Conservation (phyloP, 2,888 invertebrate species). For the Malthinus flaveolus region DNA sequence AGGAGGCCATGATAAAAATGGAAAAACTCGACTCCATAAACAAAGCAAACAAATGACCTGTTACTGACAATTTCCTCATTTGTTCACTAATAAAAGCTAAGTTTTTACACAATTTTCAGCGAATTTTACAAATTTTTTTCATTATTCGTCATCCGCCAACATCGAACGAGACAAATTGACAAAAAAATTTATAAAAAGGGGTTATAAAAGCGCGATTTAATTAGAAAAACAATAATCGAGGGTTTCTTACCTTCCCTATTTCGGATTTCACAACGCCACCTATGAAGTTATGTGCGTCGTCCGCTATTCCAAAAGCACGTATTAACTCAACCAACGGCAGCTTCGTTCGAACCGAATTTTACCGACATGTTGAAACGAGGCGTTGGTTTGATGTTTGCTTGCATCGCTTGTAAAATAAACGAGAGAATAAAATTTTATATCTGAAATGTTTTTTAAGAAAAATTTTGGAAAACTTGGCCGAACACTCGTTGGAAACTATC, state of each 20-base stretch:
- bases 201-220: slow-evolving; percentile 42
- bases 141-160: slow-evolving; percentile 25
- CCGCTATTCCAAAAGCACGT: slow-evolving; percentile 55
- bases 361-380: slow-evolving; percentile 45
- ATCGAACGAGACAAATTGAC: slow-evolving; percentile 31
- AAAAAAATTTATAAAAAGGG: slow-evolving; percentile 37
- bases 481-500: slow-evolving; percentile 16
- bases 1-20: slow-evolving; percentile 33
- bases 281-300: slow-evolving; percentile 53
- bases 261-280: slow-evolving; percentile 54
- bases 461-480: slow-evolving; percentile 25
- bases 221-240: slow-evolving; percentile 49
- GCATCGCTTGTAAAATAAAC: slow-evolving; percentile 35
- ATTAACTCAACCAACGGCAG: slow-evolving; percentile 44
- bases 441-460: slow-evolving; percentile 40
- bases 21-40: slow-evolving; percentile 47
- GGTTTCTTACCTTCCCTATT: slow-evolving; percentile 56
- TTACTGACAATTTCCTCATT: slow-evolving; percentile 52
- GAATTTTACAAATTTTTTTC: slow-evolving; percentile 35
- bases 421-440: slow-evolving; percentile 45
- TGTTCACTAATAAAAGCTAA: slow-evolving; percentile 39
- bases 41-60: slow-evolving; percentile 57
- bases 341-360: slow-evolving; percentile 43
- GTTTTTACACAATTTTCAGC: slow-evolving; percentile 39
- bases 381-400: slow-evolving; percentile 37